Percentiles rank a stretch among this genome's conserved stretches.
Evolutionary conservation across 2,888 invertebrate genomes (phyloP).

Genomic region (Eremobia ochroleuca): DNA sequence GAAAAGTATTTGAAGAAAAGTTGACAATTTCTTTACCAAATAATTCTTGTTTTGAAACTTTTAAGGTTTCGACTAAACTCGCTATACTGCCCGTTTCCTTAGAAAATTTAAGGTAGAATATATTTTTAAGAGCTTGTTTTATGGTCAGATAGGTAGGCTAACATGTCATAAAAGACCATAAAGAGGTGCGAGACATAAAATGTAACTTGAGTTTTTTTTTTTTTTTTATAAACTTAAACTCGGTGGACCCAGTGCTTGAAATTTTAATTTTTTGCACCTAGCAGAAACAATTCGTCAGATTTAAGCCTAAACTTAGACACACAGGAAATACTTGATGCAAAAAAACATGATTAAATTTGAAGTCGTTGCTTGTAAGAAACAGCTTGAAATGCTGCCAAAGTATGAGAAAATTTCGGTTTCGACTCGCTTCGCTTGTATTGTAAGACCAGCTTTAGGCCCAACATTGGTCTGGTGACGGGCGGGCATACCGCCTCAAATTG

Average conservation of each 20-base stretch:
- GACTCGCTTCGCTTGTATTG: background rate
- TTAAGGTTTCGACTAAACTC: background rate
- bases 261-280: background rate
- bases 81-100: background rate
- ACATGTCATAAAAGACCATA: background rate
- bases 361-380: background rate
- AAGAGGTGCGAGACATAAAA: too few relatives aligned
- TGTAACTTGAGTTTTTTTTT: too few relatives aligned
- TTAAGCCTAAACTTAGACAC: background rate
- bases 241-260: too few relatives aligned
- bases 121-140: too few relatives aligned
- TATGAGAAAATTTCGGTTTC: background rate
- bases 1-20: background rate
- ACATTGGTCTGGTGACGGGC: conserved; percentile 49
- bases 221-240: background rate
- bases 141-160: background rate
- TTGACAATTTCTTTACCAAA: background rate
- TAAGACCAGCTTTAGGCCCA: background rate
- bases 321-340: background rate
- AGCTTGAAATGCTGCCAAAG: background rate
- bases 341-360: background rate
- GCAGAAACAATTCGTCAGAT: background rate
- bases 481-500: conserved; percentile 58
- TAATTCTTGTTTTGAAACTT: background rate
- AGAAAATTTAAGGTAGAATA: background rate